Evolutionary conservation across 2,797 vertebrate genomes (phyloP), one percentile per base, ranked within the genome.

Genomic region (Danio albolineatus): DNA sequence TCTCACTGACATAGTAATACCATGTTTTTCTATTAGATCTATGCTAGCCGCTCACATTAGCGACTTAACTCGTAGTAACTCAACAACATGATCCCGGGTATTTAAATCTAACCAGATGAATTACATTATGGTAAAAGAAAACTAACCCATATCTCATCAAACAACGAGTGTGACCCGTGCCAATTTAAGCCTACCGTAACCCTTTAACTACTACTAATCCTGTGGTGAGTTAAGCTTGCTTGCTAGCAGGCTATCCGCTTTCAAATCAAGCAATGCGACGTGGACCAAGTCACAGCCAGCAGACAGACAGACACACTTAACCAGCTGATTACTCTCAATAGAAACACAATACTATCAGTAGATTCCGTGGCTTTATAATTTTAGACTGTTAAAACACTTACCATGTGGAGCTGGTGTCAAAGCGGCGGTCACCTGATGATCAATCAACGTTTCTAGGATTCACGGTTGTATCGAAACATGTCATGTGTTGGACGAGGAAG

Each of bases 401-500:
- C 77, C 77, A 73, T 79, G 10, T 19, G 39, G 10, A 59, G 44
- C 41, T 51, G 17, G 43, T 62, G 49, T 62, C 57, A 70, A 62
- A 19, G n/a, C 48, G 36, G 7, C 17, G 14, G 8, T 43, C 48
- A 56, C 39, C 39, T 79, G 67, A 39, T 36, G 36, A 64, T 46
- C 57, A 38, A 64, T 10, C 39, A 69, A 36, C 16, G 43, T 6
- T 51, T 59, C 21, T 51, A 41, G 65, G 28, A 41, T 51, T 38
- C 51, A 53, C 16, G 6, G 14, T 62, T 21, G 51, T 78, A 74
- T 36, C 44, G 12, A 67, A 74, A 46, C 76, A 73, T 59, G 56
- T 74, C 57, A 79, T 76, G 82, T 66, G 76, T 73, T 79, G 53
- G 5, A 44, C 7, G 61, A 80, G 76, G 76, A 80, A 71, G 69